Base-by-base conservation (phyloP, 2,113 vertebrate genomes). In the Anarhynchus alexandrinus region DNA sequence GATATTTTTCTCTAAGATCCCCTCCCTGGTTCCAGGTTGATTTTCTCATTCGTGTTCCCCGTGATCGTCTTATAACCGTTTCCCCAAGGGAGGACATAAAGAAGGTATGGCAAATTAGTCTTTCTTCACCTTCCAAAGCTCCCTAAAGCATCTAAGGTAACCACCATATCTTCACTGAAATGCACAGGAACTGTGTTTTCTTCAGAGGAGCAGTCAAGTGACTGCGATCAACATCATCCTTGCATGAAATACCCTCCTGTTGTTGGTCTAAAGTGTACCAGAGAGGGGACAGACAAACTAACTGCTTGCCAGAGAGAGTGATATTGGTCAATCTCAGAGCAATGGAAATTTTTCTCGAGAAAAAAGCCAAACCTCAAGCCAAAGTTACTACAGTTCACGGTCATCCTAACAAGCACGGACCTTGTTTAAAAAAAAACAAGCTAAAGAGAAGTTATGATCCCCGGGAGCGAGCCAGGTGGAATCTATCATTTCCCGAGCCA, bases 341-440 rank as follows among this genome's bases (percentile, higher is more conserved):
- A 87, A 82, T 67, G 78, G 93, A 94, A 97, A 94, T 80, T 96
- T 94, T 95, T 57, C 71, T 95, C 57, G 88, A 91, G 81, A 91
- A 82, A 93, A 93, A 97, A 96, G 42, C 59, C 91, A 95, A 95
- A 88, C 93, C 90, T 93, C 94, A 94, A 82, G 47, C 82, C 89
- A 78, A 94, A 91, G 89, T 95, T 79, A 94, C 72, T 86, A 3
- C 43, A 93, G 94, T 90, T 96, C 91, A 88, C 21, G 69, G 76
- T 59, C 59, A 19, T 27, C 47, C 30, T 80, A 82, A 93, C 71
- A 92, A 81, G 54, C 15, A 10, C 11, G 49, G 64, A 85, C 71
- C 73, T 95, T 91, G 71, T 96, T 29, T 59, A 54, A 91, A 82
- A 29, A 69, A 83, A 91, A 82, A 29, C 65, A 83, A 89, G 27